phyloP scores from a whole-genome alignment of 2,797 vertebrate genomes.

The Anguilla megastoma region DNA sequence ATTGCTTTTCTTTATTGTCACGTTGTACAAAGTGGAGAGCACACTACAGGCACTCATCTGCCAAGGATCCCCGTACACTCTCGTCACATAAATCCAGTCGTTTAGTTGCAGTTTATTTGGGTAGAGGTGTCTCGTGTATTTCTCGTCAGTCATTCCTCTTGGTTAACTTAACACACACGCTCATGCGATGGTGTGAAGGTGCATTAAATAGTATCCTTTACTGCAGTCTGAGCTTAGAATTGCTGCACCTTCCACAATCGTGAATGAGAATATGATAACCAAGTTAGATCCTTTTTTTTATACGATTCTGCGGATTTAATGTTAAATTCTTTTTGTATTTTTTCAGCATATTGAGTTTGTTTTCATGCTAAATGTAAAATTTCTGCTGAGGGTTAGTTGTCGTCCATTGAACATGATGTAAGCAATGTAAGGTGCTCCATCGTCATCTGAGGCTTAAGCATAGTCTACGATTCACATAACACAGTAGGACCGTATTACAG shows the following conservation, averaged over 20 bases:
- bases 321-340: not conserved
- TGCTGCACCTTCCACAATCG: not conserved
- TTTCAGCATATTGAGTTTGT: not conserved
- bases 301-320: not conserved
- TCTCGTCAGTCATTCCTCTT: conserved; percentile 60
- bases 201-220: conserved; percentile 52
- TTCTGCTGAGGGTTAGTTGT: not conserved
- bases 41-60: conserved; percentile 61
- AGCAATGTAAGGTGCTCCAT: not conserved
- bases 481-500: not conserved
- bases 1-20: conserved; percentile 67
- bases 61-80: conserved; percentile 68
- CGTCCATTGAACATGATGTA: not conserved
- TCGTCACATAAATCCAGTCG: conserved; percentile 68
- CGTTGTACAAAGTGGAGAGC: conserved; percentile 43
- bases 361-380: not conserved
- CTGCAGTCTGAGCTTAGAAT: conserved; percentile 41
- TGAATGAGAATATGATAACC: not conserved
- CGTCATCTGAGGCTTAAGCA: not conserved
- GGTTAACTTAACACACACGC: conserved; percentile 73
- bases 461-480: not conserved
- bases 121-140: conserved; percentile 64
- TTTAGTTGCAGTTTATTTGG: conserved; percentile 64
- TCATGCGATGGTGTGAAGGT: conserved; percentile 54
- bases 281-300: not conserved